Evolutionary conservation across 2,113 vertebrate species (phyloP).

Genomic region (Lethenteron camtschaticum): DNA sequence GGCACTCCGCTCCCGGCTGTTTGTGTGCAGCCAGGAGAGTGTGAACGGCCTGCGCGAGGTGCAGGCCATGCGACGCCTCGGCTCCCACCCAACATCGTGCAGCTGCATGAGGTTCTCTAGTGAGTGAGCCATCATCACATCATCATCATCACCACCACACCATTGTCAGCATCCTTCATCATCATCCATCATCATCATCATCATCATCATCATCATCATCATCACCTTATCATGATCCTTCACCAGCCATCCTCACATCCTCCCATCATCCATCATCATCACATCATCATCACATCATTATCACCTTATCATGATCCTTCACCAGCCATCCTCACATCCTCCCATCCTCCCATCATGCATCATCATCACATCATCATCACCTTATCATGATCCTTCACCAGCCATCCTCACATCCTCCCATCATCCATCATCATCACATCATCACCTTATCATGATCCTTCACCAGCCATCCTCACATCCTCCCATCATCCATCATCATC

Average conservation of each 20-base stretch:
- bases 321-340: too few relatives aligned
- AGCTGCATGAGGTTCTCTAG: conserved; percentile 24
- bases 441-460: too few relatives aligned
- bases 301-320: neutral
- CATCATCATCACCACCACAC: neutral
- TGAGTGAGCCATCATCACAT: conserved; percentile 14
- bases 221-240: too few relatives aligned
- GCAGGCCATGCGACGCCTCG: conserved; percentile 26
- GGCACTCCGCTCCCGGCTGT: neutral
- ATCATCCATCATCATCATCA: neutral
- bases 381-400: too few relatives aligned
- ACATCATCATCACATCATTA: too few relatives aligned
- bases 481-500: neutral
- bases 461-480: too few relatives aligned
- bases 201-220: neutral
- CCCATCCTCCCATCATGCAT: too few relatives aligned
- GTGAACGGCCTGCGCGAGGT: conserved; percentile 29
- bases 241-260: too few relatives aligned
- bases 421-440: too few relatives aligned
- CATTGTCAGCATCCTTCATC: neutral
- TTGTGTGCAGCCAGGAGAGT: conserved; percentile 24
- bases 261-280: too few relatives aligned
- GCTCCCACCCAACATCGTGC: conserved; percentile 28
- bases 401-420: too few relatives aligned
- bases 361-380: neutral